Percentiles rank a stretch among this genome's conserved stretches.
Conservation (phyloP, 2,113 vertebrate genomes). For the Brevimyrus niger region DNA sequence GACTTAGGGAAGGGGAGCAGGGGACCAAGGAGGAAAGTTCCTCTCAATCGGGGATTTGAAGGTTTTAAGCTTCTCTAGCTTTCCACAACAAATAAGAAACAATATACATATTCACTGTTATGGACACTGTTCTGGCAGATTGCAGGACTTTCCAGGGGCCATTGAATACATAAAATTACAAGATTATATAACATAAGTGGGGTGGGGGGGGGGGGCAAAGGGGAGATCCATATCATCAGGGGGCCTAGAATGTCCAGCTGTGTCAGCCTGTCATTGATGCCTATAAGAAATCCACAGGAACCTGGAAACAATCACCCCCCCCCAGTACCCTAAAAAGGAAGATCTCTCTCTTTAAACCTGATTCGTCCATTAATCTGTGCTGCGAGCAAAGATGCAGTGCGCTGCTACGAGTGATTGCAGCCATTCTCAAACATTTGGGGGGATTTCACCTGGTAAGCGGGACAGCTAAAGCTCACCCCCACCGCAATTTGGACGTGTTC, state of each 20-base stretch:
- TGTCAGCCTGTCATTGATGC: not conserved
- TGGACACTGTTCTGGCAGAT: not conserved
- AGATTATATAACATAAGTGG: not conserved
- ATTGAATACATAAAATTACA: not conserved
- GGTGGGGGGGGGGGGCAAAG: not conserved
- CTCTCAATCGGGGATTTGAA: not conserved
- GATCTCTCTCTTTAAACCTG: not conserved
- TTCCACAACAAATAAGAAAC: not conserved
- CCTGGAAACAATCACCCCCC: not conserved
- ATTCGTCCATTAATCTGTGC: not conserved
- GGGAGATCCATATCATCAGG: not conserved
- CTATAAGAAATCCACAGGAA: not conserved
- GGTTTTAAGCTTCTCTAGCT: not conserved
- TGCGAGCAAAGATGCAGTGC: not conserved
- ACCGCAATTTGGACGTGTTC: not conserved
- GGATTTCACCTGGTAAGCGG: slow-evolving; percentile 12
- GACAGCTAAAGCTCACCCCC: slow-evolving; percentile 8
- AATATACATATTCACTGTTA: not conserved
- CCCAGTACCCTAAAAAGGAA: not conserved
- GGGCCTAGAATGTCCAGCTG: not conserved
- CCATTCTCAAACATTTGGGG: slow-evolving; percentile 15
- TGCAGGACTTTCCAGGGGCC: not conserved
- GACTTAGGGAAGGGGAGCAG: not conserved
- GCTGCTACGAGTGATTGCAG: slow-evolving; percentile 20
- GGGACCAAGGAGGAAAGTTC: not conserved